Percentiles rank a stretch among this genome's conserved stretches.
phyloP scores from a whole-genome alignment of 2,888 invertebrate genomes.

The Microchrysa polita region DNA sequence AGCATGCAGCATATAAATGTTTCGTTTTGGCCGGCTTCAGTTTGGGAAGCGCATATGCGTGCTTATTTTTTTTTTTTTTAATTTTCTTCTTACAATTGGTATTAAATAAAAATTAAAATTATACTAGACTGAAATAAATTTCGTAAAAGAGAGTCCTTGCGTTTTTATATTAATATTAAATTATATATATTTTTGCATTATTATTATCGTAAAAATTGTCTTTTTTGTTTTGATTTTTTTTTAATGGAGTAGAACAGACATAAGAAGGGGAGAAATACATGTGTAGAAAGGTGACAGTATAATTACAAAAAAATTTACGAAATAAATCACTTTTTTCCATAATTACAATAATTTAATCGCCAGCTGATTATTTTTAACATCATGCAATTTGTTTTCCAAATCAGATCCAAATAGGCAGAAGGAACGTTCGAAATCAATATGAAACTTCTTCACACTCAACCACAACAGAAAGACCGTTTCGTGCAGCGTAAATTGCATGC shows the following conservation, averaged over 20 bases:
- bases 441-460: background rate
- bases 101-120: slow-evolving; percentile 33
- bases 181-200: slow-evolving; percentile 10
- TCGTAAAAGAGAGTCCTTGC: slow-evolving; percentile 26
- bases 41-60: background rate
- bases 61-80: background rate
- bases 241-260: slow-evolving; percentile 12
- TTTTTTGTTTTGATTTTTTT: slow-evolving; percentile 30
- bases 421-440: background rate
- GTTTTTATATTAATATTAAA: background rate
- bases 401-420: background rate
- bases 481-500: background rate
- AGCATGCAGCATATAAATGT: background rate
- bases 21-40: slow-evolving; percentile 13
- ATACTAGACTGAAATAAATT: slow-evolving; percentile 20
- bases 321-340: slow-evolving; percentile 30
- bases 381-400: background rate
- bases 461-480: background rate
- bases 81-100: slow-evolving; percentile 22
- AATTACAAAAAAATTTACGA: slow-evolving; percentile 23
- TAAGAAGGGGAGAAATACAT: background rate
- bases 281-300: background rate
- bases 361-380: background rate
- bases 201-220: slow-evolving; percentile 36
- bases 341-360: slow-evolving; percentile 1